Base-by-base conservation (phyloP, 2,888 invertebrate species). In the Trichacis sp. region DNA sequence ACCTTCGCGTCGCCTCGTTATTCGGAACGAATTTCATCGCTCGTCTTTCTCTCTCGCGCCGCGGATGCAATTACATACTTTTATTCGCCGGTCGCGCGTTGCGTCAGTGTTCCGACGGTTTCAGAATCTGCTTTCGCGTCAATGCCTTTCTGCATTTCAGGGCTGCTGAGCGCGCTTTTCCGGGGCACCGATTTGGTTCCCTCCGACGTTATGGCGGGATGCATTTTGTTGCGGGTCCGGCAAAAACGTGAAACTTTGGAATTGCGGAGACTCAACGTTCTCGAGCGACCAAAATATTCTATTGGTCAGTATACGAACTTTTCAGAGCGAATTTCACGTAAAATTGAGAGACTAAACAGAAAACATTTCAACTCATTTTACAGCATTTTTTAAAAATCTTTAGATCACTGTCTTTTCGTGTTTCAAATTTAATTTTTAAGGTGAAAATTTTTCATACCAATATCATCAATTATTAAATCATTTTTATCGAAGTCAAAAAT, bases 161-260 rank as follows among this genome's bases (percentile, higher is more conserved):
- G 90, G 69, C 85, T 95, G 6, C 87, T 95, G 65, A 91, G 92
- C 76, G 90, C 92, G 1, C 87, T 94, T 64, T 94, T 95, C 84
- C 88, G 95, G 75, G 93, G 93, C 68, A 91, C 93, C 5, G 95
- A 96, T 84, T 85, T 96, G 38, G 95, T 96, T 0, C 93, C 95
- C 0, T 93, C 95, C 0, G 97, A 96, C 82, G 89, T 96, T 12
- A 90, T 94, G 56, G 95, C 95, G 9, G 96, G 95, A 9, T 90
- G 94, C 75, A 90, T 96, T 17, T 88, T 96, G n/a, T 87, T 96
- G 2, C 87, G 92, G 71, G 90, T 93, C 2, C 88, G 91, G 54
- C 92, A 92, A 78, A 93, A 92, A 79, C 85, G 91, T 11, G 92
- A 92, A 77, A 91, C 89, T 0, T 86, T 92, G 68, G 92, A 92